Percentiles rank a stretch among this genome's conserved stretches.
These are phyloP conservation scores for Drosophila paulistorum DNA, from an alignment of 1,140 invertebrate species.

Conservation along the genomic window DNA sequence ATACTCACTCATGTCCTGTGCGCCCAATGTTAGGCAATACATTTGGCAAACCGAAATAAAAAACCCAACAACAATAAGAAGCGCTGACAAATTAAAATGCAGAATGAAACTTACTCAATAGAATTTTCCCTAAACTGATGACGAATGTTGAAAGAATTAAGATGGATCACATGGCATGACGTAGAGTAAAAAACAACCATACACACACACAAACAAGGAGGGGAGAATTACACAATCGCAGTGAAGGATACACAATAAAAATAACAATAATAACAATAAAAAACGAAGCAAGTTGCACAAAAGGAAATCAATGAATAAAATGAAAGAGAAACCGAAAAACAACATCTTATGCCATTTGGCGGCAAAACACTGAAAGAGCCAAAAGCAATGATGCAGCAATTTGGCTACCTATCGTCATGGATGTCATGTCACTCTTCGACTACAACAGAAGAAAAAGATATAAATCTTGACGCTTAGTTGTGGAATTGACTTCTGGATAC, in stretches of 20 bases:
- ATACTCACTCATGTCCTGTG: slow-evolving; percentile 18
- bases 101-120: slow-evolving; percentile 62
- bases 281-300: slow-evolving; percentile 54
- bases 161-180: slow-evolving; percentile 80
- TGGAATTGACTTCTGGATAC: neutral
- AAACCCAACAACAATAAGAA: slow-evolving; percentile 39
- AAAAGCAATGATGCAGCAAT: slow-evolving; percentile 63
- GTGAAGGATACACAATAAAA: slow-evolving; percentile 25
- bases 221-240: slow-evolving; percentile 23
- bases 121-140: slow-evolving; percentile 62
- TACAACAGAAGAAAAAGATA: slow-evolving; percentile 1
- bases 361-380: slow-evolving; percentile 33
- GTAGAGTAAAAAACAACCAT: slow-evolving; percentile 41
- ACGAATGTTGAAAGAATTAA: slow-evolving; percentile 80
- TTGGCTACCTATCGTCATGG: slow-evolving; percentile 70
- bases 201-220: slow-evolving; percentile 1
- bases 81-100: slow-evolving; percentile 81
- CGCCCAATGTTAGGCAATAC: slow-evolving; percentile 66
- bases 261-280: slow-evolving; percentile 27
- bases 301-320: slow-evolving; percentile 37
- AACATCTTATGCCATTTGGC: slow-evolving; percentile 62
- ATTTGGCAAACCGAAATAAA: slow-evolving; percentile 24
- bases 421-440: slow-evolving; percentile 64
- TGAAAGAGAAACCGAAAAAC: slow-evolving; percentile 41
- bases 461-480: neutral